A percentile compares a stretch with the other conserved stretches of the same genome.
phyloP scores from a whole-genome alignment of 2,888 invertebrate species.

The Trachelus troglodyta region DNA sequence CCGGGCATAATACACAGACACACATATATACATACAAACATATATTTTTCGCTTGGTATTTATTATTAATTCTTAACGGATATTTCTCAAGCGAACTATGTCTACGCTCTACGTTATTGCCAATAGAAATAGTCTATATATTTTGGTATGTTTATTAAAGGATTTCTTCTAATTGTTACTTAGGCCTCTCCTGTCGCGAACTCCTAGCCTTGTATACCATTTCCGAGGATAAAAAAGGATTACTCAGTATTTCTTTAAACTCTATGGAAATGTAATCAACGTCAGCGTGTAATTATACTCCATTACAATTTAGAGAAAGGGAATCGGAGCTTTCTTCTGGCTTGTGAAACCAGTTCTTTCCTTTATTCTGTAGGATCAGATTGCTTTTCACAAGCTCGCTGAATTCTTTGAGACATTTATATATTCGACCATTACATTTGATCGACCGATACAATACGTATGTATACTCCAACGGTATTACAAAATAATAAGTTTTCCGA shows the following conservation, averaged over 20 bases:
- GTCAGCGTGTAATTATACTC: background rate
- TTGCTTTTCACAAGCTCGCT: background rate
- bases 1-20: background rate
- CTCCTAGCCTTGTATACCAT: background rate
- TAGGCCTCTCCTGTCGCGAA: background rate
- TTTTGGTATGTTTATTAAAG: constrained; percentile 20
- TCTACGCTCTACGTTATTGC: constrained; percentile 8
- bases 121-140: constrained; percentile 13
- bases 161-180: constrained; percentile 5
- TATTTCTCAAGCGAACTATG: constrained; percentile 10
- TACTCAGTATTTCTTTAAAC: background rate
- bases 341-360: background rate
- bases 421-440: background rate
- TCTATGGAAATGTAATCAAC: background rate
- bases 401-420: background rate
- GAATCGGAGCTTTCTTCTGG: background rate
- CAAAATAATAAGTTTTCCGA: background rate
- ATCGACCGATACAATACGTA: background rate
- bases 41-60: background rate
- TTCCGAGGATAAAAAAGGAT: background rate
- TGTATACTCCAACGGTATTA: background rate
- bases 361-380: background rate
- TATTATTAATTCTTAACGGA: background rate
- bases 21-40: background rate
- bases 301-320: background rate